phyloP scores from a whole-genome alignment of 2,113 vertebrate genomes.

The Orcinus orca region DNA sequence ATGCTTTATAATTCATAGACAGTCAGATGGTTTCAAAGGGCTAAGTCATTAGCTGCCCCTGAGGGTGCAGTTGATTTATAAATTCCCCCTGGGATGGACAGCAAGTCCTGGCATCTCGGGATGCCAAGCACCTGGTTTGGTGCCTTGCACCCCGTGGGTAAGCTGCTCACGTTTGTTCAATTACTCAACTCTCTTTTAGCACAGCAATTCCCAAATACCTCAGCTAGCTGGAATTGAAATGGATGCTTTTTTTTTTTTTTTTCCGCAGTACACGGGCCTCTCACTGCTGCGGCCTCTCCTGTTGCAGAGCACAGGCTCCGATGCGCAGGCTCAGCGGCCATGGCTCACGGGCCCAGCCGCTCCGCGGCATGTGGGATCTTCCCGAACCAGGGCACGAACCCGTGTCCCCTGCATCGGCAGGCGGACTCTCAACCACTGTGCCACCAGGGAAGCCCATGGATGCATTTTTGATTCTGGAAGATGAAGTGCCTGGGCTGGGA shows the following conservation, averaged over 20 bases:
- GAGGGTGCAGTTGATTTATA: not conserved
- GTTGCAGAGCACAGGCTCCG: too few species aligned
- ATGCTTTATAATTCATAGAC: constrained; percentile 3
- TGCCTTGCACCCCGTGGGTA: not conserved
- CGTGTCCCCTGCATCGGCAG: too few species aligned
- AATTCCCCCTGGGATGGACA: not conserved
- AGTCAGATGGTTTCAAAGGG: not conserved
- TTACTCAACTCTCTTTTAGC: not conserved
- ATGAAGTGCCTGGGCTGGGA: not conserved
- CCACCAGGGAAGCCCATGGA: not conserved
- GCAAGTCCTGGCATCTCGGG: not conserved
- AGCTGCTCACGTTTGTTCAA: not conserved
- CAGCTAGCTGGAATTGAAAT: not conserved
- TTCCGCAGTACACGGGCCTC: rapidly evolving
- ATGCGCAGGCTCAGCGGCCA: rapidly evolving
- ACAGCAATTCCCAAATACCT: not conserved
- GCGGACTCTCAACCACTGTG: too few species aligned
- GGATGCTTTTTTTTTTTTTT: not conserved
- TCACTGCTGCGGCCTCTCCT: rapidly evolving
- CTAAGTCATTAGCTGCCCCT: not conserved
- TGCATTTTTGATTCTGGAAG: not conserved
- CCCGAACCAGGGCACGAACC: too few species aligned
- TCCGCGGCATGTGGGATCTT: rapidly evolving
- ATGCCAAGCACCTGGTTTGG: not conserved
- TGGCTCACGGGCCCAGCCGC: too few species aligned